Conservation (phyloP, 2,888 invertebrate species). For the Sminthurides aquaticus region DNA sequence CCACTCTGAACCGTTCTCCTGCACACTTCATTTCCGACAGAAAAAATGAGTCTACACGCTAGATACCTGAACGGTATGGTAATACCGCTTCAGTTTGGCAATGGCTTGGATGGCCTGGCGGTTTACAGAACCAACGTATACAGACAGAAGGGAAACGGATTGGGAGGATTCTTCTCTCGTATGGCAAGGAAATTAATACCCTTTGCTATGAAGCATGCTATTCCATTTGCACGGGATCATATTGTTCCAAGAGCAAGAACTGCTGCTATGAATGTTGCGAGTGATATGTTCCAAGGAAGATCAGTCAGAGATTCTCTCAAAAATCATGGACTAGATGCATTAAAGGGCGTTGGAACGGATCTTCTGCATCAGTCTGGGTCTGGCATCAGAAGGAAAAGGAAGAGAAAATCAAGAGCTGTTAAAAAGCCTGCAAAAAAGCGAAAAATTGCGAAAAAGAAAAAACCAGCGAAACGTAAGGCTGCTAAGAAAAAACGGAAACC, state of each 20-base stretch:
- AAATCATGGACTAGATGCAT: neutral
- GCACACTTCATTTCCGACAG: constrained; percentile 9
- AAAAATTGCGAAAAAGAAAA: too few relatives aligned
- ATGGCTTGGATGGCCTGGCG: neutral
- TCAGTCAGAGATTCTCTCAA: neutral
- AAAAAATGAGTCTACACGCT: neutral
- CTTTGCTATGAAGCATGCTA: neutral
- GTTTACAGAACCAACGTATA: neutral
- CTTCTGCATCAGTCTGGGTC: neutral
- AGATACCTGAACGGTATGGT: neutral
- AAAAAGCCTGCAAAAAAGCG: neutral
- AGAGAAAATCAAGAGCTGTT: too few relatives aligned
- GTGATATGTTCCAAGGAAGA: neutral
- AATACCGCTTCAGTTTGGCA: neutral
- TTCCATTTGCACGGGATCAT: neutral
- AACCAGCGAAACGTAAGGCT: neutral
- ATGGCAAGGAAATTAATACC: neutral
- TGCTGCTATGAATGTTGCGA: neutral
- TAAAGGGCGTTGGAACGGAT: neutral
- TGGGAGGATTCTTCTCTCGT: neutral
- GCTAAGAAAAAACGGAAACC: neutral
- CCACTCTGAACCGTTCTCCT: neutral
- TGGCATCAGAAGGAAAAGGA: neutral
- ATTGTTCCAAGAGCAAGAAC: neutral
- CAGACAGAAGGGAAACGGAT: constrained; percentile 4